These are phyloP conservation scores for Eurytoma adleriae DNA, from an alignment of 2,888 invertebrate genomes.

Conservation along the genomic window DNA sequence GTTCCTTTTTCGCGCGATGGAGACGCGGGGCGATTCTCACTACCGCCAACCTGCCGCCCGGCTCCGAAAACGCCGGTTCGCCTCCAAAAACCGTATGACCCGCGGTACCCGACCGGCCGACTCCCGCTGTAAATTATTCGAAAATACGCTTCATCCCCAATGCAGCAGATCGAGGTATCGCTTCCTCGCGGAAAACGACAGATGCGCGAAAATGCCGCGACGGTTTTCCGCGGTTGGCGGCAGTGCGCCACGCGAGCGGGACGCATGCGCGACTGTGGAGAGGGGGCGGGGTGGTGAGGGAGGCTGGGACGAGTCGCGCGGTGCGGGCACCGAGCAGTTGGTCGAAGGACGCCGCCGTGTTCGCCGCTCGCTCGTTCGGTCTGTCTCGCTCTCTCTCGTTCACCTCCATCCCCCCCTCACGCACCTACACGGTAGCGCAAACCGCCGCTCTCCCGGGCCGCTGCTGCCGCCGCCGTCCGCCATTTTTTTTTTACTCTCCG, in stretches of 20 bases:
- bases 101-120: too few relatives aligned
- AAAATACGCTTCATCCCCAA: background rate
- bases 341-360: slow-evolving; percentile 29
- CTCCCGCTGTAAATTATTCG: background rate
- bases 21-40: too few relatives aligned
- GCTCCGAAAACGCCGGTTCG: too few relatives aligned
- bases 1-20: background rate
- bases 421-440: background rate
- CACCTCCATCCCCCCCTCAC: slow-evolving; percentile 9
- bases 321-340: background rate
- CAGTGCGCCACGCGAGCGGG: background rate
- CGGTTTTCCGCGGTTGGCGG: background rate
- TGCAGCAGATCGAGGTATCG: background rate
- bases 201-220: background rate
- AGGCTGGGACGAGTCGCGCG: background rate
- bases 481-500: slow-evolving; percentile 42
- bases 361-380: background rate
- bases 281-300: background rate
- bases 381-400: slow-evolving; percentile 5
- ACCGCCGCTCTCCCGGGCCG: slow-evolving; percentile 12
- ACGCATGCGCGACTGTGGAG: background rate
- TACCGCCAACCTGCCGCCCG: too few relatives aligned
- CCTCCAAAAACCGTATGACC: too few relatives aligned
- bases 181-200: background rate
- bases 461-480: slow-evolving; percentile 11